Percentiles rank a stretch among this genome's conserved stretches.
Conservation (phyloP, 2,797 vertebrate genomes). For the Petrocephalus sullivani region DNA sequence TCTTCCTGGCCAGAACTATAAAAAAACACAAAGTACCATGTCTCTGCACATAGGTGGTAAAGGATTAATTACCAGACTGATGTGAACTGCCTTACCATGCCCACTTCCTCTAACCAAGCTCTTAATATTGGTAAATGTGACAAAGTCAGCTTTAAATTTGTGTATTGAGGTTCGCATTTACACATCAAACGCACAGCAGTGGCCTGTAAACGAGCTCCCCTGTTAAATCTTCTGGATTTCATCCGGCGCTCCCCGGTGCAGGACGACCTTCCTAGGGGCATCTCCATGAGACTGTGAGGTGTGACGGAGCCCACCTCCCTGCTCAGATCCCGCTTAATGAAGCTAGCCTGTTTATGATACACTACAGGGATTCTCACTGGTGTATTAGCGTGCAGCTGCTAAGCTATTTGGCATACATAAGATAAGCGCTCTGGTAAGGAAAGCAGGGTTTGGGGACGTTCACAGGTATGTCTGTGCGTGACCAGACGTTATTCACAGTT, state of each 20-base stretch:
- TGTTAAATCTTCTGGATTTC: background rate
- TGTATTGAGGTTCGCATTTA: conserved; percentile 38
- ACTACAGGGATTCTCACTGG: background rate
- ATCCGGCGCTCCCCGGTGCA: background rate
- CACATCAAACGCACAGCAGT: conserved; percentile 59
- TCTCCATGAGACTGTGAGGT: background rate
- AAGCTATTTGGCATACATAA: background rate
- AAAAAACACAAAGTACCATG: too few species aligned
- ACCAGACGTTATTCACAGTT: background rate
- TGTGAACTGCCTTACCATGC: conserved; percentile 51
- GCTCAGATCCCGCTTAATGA: background rate
- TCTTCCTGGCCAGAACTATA: too few species aligned
- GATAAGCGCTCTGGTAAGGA: background rate
- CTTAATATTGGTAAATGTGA: conserved; percentile 46
- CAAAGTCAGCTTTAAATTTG: conserved; percentile 44
- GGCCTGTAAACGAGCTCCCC: background rate
- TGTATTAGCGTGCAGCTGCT: conserved; percentile 2
- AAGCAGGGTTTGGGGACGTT: background rate
- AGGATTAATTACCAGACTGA: conserved; percentile 56
- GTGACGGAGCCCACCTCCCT: background rate
- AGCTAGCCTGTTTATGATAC: background rate
- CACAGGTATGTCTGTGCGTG: background rate
- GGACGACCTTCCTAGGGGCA: background rate
- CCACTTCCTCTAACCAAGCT: conserved; percentile 29
- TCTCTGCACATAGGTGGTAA: conserved; percentile 62